Evolutionary conservation across 2,888 invertebrate species (phyloP).

Genomic region (Hyposoter dolosus): DNA sequence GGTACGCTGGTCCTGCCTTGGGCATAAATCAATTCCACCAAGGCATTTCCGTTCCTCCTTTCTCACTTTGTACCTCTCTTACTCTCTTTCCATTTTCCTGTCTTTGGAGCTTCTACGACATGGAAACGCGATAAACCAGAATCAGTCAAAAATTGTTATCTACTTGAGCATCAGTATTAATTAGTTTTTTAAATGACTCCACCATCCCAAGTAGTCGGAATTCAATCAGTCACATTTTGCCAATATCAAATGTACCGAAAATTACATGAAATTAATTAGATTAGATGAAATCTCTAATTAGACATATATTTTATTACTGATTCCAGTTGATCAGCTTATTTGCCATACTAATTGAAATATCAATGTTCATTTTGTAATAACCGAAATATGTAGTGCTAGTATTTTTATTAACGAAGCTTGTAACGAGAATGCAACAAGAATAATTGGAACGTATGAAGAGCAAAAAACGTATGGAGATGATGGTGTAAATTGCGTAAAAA

Average conservation of each 20-base stretch:
- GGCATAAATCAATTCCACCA: conserved; percentile 79
- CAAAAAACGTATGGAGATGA: not conserved
- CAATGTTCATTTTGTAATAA: not conserved
- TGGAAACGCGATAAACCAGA: not conserved
- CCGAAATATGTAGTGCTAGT: not conserved
- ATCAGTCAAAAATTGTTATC: not conserved
- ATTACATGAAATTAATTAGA: not conserved
- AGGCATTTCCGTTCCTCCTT: conserved; percentile 62
- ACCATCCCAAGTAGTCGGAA: not conserved
- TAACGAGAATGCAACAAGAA: not conserved
- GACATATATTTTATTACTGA: not conserved
- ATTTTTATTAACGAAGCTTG: not conserved
- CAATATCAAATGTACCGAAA: not conserved
- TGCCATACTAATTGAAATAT: not conserved
- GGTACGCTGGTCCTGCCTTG: conserved; percentile 72
- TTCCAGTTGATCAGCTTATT: not conserved
- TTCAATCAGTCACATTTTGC: not conserved
- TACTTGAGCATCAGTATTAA: not conserved
- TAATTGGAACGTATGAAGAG: not conserved
- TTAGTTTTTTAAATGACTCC: not conserved
- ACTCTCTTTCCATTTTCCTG: not conserved
- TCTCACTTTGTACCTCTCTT: not conserved
- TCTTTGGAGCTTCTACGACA: not conserved
- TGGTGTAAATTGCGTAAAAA: conserved; percentile 10
- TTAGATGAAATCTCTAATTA: not conserved